Conservation (phyloP, 1,140 invertebrate species). For the Drosophila ambigua region DNA sequence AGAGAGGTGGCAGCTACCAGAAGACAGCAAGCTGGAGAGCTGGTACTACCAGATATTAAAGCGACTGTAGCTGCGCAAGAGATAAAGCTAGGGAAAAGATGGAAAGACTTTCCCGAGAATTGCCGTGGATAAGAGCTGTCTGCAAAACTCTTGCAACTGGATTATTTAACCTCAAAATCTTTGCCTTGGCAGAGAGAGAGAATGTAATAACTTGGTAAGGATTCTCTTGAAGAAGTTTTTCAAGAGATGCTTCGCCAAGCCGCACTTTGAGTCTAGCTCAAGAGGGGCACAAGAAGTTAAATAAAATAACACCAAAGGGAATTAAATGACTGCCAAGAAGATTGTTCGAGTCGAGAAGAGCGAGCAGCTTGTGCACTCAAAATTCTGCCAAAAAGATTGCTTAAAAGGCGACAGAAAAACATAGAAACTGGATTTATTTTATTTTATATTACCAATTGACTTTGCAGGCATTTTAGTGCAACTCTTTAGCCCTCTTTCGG, state of each 20-base stretch:
- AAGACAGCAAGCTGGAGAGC: too few species aligned
- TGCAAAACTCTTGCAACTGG: slow-evolving; percentile 25
- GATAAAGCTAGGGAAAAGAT: neutral
- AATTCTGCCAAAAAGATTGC: too few species aligned
- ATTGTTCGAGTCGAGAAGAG: too few species aligned
- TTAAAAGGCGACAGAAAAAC: too few species aligned
- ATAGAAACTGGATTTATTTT: too few species aligned
- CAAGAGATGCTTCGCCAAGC: neutral
- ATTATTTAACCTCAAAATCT: slow-evolving; percentile 38
- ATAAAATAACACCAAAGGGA: neutral
- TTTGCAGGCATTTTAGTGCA: too few species aligned
- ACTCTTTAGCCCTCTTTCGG: too few species aligned
- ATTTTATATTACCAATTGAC: too few species aligned
- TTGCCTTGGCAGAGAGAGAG: neutral
- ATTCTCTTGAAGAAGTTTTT: slow-evolving; percentile 24
- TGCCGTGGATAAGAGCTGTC: slow-evolving; percentile 19
- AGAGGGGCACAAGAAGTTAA: neutral
- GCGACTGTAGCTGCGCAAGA: neutral
- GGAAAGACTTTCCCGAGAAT: neutral
- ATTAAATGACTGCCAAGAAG: too few species aligned
- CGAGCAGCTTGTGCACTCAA: too few species aligned
- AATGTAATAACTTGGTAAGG: slow-evolving; percentile 32
- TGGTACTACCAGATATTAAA: too few species aligned
- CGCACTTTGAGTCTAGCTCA: neutral
- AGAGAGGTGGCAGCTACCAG: too few species aligned